Percentiles rank a stretch among this genome's conserved stretches.
These are phyloP conservation scores for Tinea trinotella DNA, from an alignment of 2,888 invertebrate genomes.

Conservation along the genomic window DNA sequence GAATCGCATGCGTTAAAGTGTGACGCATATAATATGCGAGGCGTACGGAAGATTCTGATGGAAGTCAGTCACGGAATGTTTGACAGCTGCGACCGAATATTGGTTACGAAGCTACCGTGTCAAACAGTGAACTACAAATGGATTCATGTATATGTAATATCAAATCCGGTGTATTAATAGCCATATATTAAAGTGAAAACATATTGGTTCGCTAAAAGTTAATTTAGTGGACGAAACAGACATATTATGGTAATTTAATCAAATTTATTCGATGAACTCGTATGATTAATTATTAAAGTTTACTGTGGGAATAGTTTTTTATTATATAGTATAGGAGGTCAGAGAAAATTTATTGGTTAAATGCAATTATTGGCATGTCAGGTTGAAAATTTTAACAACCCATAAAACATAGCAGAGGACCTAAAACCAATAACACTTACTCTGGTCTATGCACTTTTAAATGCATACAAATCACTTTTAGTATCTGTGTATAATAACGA, in stretches of 20 bases:
- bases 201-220: no score
- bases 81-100: conserved; percentile 40
- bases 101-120: conserved; percentile 46
- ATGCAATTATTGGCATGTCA: neutral
- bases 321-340: no score
- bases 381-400: neutral
- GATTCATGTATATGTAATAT: neutral
- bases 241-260: no score
- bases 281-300: no score
- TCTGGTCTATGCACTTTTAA: neutral
- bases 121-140: conserved; percentile 34
- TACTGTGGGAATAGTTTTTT: no score
- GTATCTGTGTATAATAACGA: neutral
- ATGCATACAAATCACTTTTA: neutral
- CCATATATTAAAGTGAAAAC: no score
- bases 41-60: conserved; percentile 47
- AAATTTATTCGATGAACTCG: no score
- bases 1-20: conserved; percentile 47
- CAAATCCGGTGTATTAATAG: neutral
- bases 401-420: neutral
- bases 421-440: neutral
- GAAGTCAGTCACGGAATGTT: conserved; percentile 37
- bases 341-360: neutral
- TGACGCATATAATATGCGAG: conserved; percentile 31
- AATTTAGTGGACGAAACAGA: no score